These are phyloP conservation scores for Suricata suricatta DNA, from an alignment of 2,113 vertebrate genomes.

Conservation along the genomic window DNA sequence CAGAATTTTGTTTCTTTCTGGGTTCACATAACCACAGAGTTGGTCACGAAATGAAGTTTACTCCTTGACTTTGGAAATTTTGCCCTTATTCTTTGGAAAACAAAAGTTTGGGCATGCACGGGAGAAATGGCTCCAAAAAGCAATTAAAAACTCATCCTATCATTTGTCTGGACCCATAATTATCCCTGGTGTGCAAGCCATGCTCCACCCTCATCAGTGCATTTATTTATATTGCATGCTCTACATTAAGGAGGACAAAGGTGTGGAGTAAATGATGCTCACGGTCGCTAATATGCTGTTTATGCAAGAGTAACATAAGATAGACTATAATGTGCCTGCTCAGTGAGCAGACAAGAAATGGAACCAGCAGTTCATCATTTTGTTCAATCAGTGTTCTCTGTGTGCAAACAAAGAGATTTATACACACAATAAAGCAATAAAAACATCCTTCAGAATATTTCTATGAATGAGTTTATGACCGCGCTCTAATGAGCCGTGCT, in stretches of 20 bases:
- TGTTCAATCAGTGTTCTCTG: constrained; percentile 63
- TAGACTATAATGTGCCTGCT: constrained; percentile 49
- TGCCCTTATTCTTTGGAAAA: constrained; percentile 40
- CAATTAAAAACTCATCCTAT: constrained; percentile 40
- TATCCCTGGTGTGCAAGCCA: constrained; percentile 45
- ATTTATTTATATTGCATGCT: background rate
- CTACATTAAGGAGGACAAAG: constrained; percentile 55
- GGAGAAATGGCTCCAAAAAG: constrained; percentile 56
- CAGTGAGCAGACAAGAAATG: constrained; percentile 37
- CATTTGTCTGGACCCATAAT: constrained; percentile 66
- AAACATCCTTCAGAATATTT: constrained; percentile 71
- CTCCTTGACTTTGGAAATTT: constrained; percentile 51
- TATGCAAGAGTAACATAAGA: background rate
- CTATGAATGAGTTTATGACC: constrained; percentile 52
- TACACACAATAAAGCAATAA: constrained; percentile 74
- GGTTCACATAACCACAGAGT: background rate
- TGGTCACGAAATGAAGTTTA: constrained; percentile 46
- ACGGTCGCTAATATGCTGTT: constrained; percentile 8
- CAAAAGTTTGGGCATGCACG: constrained; percentile 28
- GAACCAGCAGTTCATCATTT: constrained; percentile 52
- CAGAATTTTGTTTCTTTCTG: background rate
- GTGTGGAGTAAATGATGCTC: constrained; percentile 62
- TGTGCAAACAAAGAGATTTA: constrained; percentile 75
- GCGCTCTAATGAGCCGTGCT: constrained; percentile 53
- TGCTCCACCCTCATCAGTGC: background rate